phyloP scores from a whole-genome alignment of 2,888 invertebrate genomes.

The Conomelus anceps region DNA sequence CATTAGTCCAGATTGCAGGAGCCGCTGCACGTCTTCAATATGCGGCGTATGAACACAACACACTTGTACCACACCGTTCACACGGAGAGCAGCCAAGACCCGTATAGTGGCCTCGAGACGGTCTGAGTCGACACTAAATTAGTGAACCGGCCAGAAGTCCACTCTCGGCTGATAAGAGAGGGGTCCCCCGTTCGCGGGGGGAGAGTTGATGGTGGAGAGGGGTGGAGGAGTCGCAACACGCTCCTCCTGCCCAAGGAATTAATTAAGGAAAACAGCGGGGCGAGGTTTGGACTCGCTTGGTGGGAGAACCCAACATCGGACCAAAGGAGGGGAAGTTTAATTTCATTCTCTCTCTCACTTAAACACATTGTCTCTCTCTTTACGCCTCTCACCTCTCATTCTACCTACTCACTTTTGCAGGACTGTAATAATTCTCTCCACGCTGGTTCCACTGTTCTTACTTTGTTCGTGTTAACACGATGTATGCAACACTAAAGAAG shows the following conservation, averaged over 20 bases:
- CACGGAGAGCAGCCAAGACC: background rate
- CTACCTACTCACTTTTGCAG: background rate
- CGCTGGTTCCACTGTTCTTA: no score
- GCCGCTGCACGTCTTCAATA: background rate
- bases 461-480: no score
- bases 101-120: background rate
- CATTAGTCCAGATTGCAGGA: background rate
- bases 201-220: background rate
- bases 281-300: background rate
- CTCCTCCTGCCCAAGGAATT: background rate
- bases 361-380: background rate
- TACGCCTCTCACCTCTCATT: background rate
- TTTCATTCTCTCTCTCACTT: background rate
- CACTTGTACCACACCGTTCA: background rate
- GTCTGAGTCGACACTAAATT: constrained; percentile 10
- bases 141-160: background rate
- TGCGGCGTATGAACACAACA: background rate
- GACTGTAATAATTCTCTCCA: background rate
- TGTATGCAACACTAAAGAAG: no score
- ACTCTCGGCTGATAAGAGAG: background rate
- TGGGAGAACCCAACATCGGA: background rate
- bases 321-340: constrained; percentile 4
- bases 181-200: no score
- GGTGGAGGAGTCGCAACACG: background rate
- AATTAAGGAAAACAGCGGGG: constrained; percentile 5